Base-by-base conservation (phyloP, 92 coral and sea anemone species). In the Palythoa grandis region DNA sequence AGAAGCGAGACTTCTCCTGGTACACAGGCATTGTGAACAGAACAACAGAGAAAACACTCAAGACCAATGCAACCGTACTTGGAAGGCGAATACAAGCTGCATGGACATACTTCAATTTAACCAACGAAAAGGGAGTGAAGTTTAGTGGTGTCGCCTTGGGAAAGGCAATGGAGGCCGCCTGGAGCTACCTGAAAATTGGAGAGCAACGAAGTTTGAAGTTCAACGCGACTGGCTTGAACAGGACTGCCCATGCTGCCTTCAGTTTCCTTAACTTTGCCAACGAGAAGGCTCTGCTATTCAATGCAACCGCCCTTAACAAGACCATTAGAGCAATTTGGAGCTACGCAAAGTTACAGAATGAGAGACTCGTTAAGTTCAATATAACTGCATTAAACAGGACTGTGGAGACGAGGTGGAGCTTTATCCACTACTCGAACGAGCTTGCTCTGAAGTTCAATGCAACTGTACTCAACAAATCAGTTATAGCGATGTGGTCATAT, bases 401-500 rank as follows among this genome's bases (percentile, higher is more conserved):
- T 58, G 78, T 92, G 14, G 83, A 86, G 50, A 85, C 95, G 25
- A 77, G 76, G 16, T 77, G 89, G 67, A 90, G 93, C 72, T 77
- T 88, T 90, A 93, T 87, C 79, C 89, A 90, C 74, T 13, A 82
- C 69, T 47, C 87, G 9, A 77, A 87, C 77, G 91, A 91, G 80
- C 90, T 83, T 79, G 93, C 94, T 75, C 74, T 95, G 79, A 92
- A 87, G 65, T 85, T 95, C 65, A 86, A 88, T 39, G 98, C 95
- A n/a, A 88, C 95, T 22, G 94, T 84, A 37, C 58, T 95, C 2
- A 87, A 93, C 83, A 95, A 87, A 74, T 91, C 94, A 37, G 47
- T 93, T 57, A 90, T 87, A 70, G 97, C 98, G 22, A 86, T 84
- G 54, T 96, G 95, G 98, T 83, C 95, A 16, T 93, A 73, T 72